A percentile compares a stretch with the other conserved stretches of the same genome.
phyloP scores from a whole-genome alignment of 53 echinoderm and acorn worm genomes.

The Holothuria leucospilota region DNA sequence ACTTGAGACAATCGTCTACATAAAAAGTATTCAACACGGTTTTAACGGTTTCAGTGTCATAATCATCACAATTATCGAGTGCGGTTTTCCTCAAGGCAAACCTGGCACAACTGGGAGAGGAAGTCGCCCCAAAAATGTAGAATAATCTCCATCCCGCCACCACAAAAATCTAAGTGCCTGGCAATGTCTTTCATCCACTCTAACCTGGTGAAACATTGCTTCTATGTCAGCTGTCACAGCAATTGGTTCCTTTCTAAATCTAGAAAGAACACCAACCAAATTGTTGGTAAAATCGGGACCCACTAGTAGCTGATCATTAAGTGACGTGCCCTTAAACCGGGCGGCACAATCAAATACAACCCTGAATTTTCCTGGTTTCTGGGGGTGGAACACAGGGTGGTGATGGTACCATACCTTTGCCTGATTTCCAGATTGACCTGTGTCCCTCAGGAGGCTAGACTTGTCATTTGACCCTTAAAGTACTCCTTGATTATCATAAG shows the following conservation, averaged over 20 bases:
- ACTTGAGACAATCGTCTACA: slow-evolving; percentile 71
- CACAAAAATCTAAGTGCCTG: slow-evolving; percentile 64
- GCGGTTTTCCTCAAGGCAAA: slow-evolving; percentile 63
- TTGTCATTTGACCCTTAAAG: slow-evolving; percentile 31
- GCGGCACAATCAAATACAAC: slow-evolving; percentile 66
- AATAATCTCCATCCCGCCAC: slow-evolving; percentile 55
- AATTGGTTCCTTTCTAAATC: slow-evolving; percentile 61
- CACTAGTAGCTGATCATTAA: slow-evolving; percentile 54
- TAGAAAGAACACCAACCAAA: slow-evolving; percentile 58
- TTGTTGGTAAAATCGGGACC: slow-evolving; percentile 71
- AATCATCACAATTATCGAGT: slow-evolving; percentile 34
- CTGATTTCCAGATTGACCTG: not conserved
- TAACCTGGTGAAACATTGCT: slow-evolving; percentile 77
- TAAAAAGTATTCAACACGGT: slow-evolving; percentile 61
- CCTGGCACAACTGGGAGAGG: slow-evolving; percentile 60
- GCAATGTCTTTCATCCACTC: slow-evolving; percentile 43
- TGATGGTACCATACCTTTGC: slow-evolving; percentile 22
- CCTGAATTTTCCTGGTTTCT: too few relatives aligned
- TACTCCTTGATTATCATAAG: not conserved
- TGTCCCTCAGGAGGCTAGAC: not conserved
- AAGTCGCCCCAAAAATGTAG: slow-evolving; percentile 62
- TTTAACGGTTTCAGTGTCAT: slow-evolving; percentile 14
- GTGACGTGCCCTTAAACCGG: slow-evolving; percentile 37
- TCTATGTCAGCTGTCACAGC: slow-evolving; percentile 72
- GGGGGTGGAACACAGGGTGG: slow-evolving; percentile 21